Evolutionary conservation across 2,888 invertebrate genomes (phyloP).

Genomic region (Caenorhabditis sp.): DNA sequence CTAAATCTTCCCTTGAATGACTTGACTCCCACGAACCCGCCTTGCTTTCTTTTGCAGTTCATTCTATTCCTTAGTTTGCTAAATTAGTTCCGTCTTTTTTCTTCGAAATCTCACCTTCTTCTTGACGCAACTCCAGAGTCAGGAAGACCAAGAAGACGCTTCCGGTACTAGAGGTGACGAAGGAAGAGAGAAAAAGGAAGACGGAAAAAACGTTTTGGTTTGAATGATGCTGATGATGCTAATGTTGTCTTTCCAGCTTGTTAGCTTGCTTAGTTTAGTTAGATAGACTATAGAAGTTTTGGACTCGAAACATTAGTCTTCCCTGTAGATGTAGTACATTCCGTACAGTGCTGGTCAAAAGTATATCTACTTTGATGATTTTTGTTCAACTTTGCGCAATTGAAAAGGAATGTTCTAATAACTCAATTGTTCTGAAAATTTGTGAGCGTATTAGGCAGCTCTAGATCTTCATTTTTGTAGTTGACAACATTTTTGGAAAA

Average conservation of each 20-base stretch:
- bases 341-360: too few species aligned
- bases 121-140: neutral
- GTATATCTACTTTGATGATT: too few species aligned
- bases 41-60: neutral
- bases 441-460: too few species aligned
- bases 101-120: neutral
- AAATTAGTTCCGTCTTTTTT: neutral
- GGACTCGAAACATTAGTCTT: too few species aligned
- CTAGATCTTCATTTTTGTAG: too few species aligned
- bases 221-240: slow-evolving; percentile 6
- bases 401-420: too few species aligned
- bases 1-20: neutral
- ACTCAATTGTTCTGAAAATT: too few species aligned
- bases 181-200: neutral
- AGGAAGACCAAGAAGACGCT: neutral
- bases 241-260: slow-evolving; percentile 7
- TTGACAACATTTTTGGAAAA: too few species aligned
- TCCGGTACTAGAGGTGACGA: neutral
- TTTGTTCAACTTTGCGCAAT: too few species aligned
- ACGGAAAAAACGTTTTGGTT: neutral
- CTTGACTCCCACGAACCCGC: slow-evolving; percentile 7
- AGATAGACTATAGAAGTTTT: neutral
- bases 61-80: slow-evolving; percentile 5
- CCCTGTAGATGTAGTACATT: too few species aligned
- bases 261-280: neutral